Conservation (phyloP, 1,140 invertebrate genomes). For the Papilio dardanus region DNA sequence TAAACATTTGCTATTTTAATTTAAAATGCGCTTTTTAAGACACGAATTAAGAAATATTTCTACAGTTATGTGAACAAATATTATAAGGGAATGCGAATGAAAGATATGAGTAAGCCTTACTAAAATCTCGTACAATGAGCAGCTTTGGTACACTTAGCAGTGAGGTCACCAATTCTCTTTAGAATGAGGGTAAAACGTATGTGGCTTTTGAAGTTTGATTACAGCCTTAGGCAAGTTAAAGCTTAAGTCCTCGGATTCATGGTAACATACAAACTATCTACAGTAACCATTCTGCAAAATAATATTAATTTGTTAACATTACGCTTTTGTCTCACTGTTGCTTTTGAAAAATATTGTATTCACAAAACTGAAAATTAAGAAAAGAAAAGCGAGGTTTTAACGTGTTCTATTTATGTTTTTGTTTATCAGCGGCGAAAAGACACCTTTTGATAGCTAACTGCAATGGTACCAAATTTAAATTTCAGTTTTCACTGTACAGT, state of each 20-base stretch:
- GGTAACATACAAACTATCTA: conserved; percentile 2
- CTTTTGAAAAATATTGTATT: not conserved
- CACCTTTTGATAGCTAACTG: not conserved
- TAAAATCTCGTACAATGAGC: not conserved
- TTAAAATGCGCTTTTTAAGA: not conserved
- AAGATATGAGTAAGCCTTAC: not conserved
- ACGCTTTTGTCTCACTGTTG: not conserved
- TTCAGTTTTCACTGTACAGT: too few species aligned
- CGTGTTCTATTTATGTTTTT: conserved; percentile 15
- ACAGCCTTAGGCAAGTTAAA: conserved; percentile 14
- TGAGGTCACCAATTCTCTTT: conserved; percentile 8
- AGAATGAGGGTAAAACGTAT: conserved; percentile 19
- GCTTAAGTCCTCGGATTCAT: conserved; percentile 6
- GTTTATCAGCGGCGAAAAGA: not conserved
- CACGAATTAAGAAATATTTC: not conserved
- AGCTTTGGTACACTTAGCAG: conserved; percentile 9
- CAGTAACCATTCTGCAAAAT: not conserved
- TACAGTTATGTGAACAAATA: not conserved
- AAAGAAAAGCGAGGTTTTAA: not conserved
- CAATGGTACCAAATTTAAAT: not conserved
- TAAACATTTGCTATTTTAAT: not conserved
- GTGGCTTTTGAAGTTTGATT: conserved; percentile 23
- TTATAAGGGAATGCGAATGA: not conserved
- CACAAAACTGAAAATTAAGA: not conserved
- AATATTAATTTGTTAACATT: conserved; percentile 1